Evolutionary conservation across 2,797 vertebrate species (phyloP), one percentile per base, ranked within the genome.

Genomic region (Cuculus canorus): DNA sequence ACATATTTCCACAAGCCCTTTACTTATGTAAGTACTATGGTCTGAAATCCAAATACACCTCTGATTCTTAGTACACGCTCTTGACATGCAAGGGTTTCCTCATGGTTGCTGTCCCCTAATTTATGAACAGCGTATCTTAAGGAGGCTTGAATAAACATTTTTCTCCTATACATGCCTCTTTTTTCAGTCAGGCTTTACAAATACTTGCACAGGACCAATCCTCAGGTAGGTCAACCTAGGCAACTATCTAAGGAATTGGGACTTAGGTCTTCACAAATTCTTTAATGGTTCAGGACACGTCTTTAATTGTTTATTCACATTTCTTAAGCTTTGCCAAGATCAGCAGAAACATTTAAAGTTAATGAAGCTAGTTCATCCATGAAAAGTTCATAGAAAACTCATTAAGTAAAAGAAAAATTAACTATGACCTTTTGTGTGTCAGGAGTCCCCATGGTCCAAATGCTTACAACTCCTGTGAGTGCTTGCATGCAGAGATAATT

Each of bases 121-220:
- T 75, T 65, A 52, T 9, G 27, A 88, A 59, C 11, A 68, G n/a
- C 0, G 0, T 53, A 41, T 30, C 53, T 37, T 73, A 63, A 17
- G 5, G 12, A 66, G 4, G 21, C 28, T 41, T 24, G 5, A 89
- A 73, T 13, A 47, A 70, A 71, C 17, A 7, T 17, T 45, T 53
- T 39, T 33, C 7, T 3, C 4, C n/a, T 18, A 16, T 22, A 48
- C 4, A 41, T 1, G 19, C 4, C 1, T 39, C 11, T 41, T 68
- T 45, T 50, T 41, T 11, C 16, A 43, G 10, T 35, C 33, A 82
- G 15, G 82, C 52, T 52, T 52, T 70, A 12, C 15, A 83, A 87
- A 75, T 68, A 88, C 8, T 32, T 78, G 14, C 39, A 56, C 16
- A 77, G n/a, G n/a, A 70, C 6, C 41, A 78, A 33, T 5, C 9